A percentile compares a stretch with the other conserved stretches of the same genome.
Evolutionary conservation across 2,797 vertebrate species (phyloP).

Genomic region (Champsocephalus gunnari): DNA sequence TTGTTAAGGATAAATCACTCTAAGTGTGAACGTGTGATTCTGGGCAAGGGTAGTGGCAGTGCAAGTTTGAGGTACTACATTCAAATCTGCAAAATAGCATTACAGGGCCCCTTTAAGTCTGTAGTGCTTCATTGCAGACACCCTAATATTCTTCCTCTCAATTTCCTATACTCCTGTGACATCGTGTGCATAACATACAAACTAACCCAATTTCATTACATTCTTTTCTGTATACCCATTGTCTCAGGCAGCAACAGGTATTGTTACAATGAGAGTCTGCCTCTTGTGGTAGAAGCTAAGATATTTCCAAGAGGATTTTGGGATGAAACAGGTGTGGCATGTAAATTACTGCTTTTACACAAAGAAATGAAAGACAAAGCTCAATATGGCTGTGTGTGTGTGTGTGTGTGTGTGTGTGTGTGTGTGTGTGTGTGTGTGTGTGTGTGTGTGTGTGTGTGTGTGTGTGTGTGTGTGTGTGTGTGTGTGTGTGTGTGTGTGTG

Average conservation of each 20-base stretch:
- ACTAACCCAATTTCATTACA: conserved; percentile 14
- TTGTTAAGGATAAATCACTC: conserved; percentile 35
- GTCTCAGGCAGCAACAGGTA: conserved; percentile 8
- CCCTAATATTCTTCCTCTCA: background rate
- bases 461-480: no score
- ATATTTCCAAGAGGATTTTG: background rate
- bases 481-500: no score
- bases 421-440: background rate
- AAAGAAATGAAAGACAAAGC: background rate
- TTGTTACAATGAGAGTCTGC: background rate
- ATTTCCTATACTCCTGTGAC: conserved; percentile 14
- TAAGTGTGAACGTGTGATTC: conserved; percentile 31
- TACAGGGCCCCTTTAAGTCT: background rate
- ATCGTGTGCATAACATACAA: conserved; percentile 1
- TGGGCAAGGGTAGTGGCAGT: background rate
- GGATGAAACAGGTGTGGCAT: conserved; percentile 1
- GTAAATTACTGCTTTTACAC: background rate
- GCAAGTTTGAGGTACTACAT: conserved; percentile 1
- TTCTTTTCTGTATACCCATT: background rate
- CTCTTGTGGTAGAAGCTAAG: background rate
- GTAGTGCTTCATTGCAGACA: background rate
- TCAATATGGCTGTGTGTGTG: background rate
- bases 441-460: background rate
- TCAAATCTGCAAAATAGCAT: no score
- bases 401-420: no score